A percentile compares a stretch with the other conserved stretches of the same genome.
phyloP scores from a whole-genome alignment of 2,797 vertebrate species.

The Rhabdomys pumilio region DNA sequence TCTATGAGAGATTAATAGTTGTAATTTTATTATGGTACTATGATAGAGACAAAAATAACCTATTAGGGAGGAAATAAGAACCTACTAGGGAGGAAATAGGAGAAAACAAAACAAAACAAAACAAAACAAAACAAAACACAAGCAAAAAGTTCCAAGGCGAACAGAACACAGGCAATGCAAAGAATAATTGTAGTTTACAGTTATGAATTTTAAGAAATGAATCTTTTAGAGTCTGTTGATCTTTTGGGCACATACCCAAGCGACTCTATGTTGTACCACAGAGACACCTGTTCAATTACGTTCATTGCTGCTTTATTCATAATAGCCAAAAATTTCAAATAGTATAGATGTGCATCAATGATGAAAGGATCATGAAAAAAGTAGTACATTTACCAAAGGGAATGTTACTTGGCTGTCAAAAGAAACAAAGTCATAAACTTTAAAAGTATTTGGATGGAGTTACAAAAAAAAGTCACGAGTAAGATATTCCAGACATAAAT shows the following conservation, averaged over 20 bases:
- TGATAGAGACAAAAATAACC: background rate
- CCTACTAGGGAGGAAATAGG: background rate
- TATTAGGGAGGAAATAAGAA: background rate
- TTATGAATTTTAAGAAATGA: conserved; percentile 4
- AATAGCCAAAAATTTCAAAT: background rate
- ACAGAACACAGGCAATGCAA: background rate
- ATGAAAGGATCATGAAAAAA: background rate
- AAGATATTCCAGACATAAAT: background rate
- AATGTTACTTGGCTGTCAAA: background rate
- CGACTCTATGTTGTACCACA: background rate
- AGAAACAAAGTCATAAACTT: background rate
- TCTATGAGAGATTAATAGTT: conserved; percentile 25
- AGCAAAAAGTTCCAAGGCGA: background rate
- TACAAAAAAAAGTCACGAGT: background rate
- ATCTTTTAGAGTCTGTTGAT: background rate
- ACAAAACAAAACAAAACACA: background rate
- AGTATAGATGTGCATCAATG: background rate
- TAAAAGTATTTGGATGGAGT: background rate
- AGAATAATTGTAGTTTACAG: background rate
- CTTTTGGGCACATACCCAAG: background rate
- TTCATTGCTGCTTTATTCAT: background rate
- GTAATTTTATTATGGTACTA: conserved; percentile 9
- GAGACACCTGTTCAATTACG: background rate
- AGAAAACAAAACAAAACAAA: background rate
- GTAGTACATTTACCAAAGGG: background rate